Conservation (phyloP, 2,888 invertebrate species). For the Cryptops parisi region DNA sequence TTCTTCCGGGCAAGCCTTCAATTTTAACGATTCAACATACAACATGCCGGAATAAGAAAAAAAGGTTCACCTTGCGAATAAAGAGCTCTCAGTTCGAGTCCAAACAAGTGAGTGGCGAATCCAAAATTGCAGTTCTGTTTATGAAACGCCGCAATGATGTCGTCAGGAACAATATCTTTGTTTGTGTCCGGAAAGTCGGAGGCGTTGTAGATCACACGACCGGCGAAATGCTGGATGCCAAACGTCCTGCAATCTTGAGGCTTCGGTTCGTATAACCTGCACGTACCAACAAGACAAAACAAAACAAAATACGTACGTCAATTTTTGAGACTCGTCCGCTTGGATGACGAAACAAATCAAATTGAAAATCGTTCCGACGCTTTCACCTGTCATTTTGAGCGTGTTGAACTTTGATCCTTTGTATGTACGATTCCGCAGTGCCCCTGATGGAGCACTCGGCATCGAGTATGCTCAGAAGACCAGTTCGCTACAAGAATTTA, state of each 20-base stretch:
- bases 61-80: constrained; percentile 40
- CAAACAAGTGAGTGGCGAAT: constrained; percentile 93
- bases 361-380: neutral
- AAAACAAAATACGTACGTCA: too few species aligned
- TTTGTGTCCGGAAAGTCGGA: constrained; percentile 81
- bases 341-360: too few species aligned
- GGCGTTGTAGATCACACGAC: constrained; percentile 73
- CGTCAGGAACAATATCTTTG: constrained; percentile 80
- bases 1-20: too few species aligned
- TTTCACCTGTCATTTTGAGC: constrained; percentile 49
- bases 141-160: constrained; percentile 81
- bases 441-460: constrained; percentile 76
- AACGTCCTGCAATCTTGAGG: constrained; percentile 63
- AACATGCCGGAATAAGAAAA: too few species aligned
- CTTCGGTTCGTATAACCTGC: constrained; percentile 59
- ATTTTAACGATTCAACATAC: too few species aligned
- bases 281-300: too few species aligned
- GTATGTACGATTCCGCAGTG: constrained; percentile 61
- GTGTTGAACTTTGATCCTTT: constrained; percentile 66
- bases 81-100: constrained; percentile 72
- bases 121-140: constrained; percentile 87
- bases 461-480: constrained; percentile 79
- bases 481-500: constrained; percentile 47
- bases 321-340: too few species aligned
- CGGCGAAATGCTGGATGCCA: constrained; percentile 81